These are phyloP conservation scores for Drosophila borealis DNA, from an alignment of 2,888 invertebrate species.

Conservation along the genomic window DNA sequence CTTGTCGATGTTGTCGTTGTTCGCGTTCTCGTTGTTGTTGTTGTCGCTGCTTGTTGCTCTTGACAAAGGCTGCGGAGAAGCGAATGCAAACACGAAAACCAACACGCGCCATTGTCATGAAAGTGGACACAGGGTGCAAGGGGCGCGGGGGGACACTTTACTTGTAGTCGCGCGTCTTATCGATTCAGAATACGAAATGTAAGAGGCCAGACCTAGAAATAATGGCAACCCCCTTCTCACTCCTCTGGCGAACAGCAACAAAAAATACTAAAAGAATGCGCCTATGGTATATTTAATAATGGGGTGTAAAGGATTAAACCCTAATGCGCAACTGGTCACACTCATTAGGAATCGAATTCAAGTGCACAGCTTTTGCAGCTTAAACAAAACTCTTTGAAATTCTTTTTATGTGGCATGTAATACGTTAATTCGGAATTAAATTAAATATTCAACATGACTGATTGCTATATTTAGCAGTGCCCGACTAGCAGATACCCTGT, in stretches of 20 bases:
- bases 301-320: not conserved
- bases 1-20: conserved; percentile 59
- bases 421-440: too few relatives aligned
- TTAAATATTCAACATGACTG: not conserved
- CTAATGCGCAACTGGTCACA: not conserved
- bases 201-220: conserved; percentile 64
- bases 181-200: conserved; percentile 70
- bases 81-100: conserved; percentile 74
- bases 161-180: conserved; percentile 54
- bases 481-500: not conserved
- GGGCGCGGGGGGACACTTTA: conserved; percentile 3
- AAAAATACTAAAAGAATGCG: conserved; percentile 1
- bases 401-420: too few relatives aligned
- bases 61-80: conserved; percentile 67
- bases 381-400: not conserved
- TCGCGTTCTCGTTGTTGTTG: conserved; percentile 27
- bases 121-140: conserved; percentile 11
- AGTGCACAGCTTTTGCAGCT: not conserved
- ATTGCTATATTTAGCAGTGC: not conserved
- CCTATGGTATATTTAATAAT: not conserved
- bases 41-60: conserved; percentile 70
- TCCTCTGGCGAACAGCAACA: not conserved
- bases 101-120: conserved; percentile 62
- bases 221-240: conserved; percentile 36
- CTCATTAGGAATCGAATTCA: not conserved